These are phyloP conservation scores for Mylabris phalerata DNA, from an alignment of 1,140 invertebrate species.

Conservation along the genomic window DNA sequence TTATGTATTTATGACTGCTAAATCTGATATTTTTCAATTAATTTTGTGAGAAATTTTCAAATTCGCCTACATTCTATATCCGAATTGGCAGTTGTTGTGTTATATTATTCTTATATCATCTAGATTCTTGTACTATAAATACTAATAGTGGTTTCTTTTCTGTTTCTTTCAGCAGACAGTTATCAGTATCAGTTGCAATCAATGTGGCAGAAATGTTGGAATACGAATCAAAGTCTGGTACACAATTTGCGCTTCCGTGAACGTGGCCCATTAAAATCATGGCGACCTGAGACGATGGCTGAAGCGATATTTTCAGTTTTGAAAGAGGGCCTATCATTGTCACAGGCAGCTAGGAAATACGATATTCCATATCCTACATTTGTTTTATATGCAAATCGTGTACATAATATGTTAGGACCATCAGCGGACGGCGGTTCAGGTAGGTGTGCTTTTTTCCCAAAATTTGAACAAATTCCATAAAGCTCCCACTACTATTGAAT, in stretches of 20 bases:
- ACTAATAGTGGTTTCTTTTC: conserved; percentile 8
- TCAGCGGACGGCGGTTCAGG: conserved; percentile 79
- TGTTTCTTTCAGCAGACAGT: conserved; percentile 68
- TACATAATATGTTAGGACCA: conserved; percentile 88
- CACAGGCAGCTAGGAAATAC: conserved; percentile 84
- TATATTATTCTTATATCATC: background rate
- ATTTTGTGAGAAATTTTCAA: background rate
- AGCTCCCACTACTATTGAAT: background rate
- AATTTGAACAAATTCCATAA: background rate
- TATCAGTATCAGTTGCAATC: conserved; percentile 90
- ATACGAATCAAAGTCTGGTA: conserved; percentile 78
- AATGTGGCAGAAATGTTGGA: conserved; percentile 94
- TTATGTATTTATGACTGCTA: background rate
- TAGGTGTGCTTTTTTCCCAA: conserved; percentile 42
- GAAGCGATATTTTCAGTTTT: conserved; percentile 87
- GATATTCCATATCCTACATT: conserved; percentile 92
- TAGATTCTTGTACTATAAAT: conserved; percentile 1
- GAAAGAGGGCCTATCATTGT: conserved; percentile 80
- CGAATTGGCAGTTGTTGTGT: background rate
- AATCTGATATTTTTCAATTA: background rate
- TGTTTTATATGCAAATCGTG: conserved; percentile 86
- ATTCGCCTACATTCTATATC: background rate
- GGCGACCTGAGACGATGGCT: conserved; percentile 89
- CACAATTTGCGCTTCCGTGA: conserved; percentile 87
- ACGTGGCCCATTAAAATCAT: conserved; percentile 83